Evolutionary conservation across 2,888 invertebrate species (phyloP), one percentile per base, ranked within the genome.

Genomic region (Neoitamus cyanurus): DNA sequence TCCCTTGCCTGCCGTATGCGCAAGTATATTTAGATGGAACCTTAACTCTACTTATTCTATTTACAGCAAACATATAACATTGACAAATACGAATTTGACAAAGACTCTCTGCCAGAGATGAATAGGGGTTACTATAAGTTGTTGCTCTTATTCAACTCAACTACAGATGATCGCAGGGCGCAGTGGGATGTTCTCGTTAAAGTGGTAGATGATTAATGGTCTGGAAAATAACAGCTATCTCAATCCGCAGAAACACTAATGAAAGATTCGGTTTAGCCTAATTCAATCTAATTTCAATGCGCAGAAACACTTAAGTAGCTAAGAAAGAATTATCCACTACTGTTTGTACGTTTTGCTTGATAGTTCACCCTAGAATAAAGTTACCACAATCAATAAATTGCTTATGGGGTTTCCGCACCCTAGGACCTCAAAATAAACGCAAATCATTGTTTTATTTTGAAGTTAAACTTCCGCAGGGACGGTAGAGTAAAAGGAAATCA

Each of bases 61-160:
- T 85, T 85, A 37, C 31, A 85, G 85, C 75, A 83, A 28, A 25
- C 15, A 1, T 85, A 85, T 15, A 75, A 75, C 1, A 7, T 85
- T 1, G 13, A 48, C 7, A 83, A 58, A 7, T 83, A 72, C 5
- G 30, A 83, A 75, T 85, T 73, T 37, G 85, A 85, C 68, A 68
- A 75, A 20, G 2, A 34, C 0, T 1, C 13, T 9, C 3, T 73
- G 9, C 73, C 73, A 20, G 7, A 30, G 0, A 2, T 73, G 20
- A 37, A 73, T 2, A 3, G 1, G 0, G 73, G 73, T 3, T 15
- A 15, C 20, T 73, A 73, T n/a, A 36, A 34, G 20, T 6, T 73
- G 9, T 4, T 34, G 11, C 9, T 73, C 15, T 9, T 20, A 3
- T 73, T 34, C 36, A 73, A 36, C 4, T 31, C 31, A 20, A 73